Evolutionary conservation across 1,140 invertebrate species (phyloP).

Genomic region (Melanaphis sacchari): DNA sequence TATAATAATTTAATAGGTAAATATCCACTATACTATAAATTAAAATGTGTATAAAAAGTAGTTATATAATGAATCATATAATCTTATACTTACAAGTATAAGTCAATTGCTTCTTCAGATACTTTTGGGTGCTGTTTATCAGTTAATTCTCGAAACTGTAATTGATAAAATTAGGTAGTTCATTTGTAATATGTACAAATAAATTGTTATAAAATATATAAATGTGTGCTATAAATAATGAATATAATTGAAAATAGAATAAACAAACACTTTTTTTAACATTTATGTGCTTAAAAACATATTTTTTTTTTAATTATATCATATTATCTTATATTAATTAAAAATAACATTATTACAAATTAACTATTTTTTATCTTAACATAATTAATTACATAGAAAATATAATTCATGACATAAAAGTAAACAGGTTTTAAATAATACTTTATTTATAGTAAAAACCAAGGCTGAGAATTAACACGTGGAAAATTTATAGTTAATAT

Average conservation of each 20-base stretch:
- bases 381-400: too few species aligned
- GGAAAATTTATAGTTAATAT: too few species aligned
- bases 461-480: too few species aligned
- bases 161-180: not conserved
- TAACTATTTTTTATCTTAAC: too few species aligned
- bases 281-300: not conserved
- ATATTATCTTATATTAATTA: too few species aligned
- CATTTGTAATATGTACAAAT: not conserved
- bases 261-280: not conserved
- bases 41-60: not conserved
- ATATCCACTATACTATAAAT: not conserved
- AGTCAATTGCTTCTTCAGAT: not conserved
- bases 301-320: too few species aligned
- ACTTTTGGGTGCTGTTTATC: slow-evolving; percentile 1
- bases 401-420: too few species aligned
- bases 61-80: not conserved
- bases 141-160: slow-evolving; percentile 43
- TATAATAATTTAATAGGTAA: not conserved
- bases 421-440: not conserved
- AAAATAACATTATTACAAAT: too few species aligned
- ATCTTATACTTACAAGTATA: slow-evolving; percentile 38
- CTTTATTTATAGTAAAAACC: too few species aligned
- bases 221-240: not conserved
- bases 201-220: not conserved
- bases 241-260: not conserved